Base-by-base conservation (phyloP, 2,888 invertebrate genomes). In the Thalpophila matura region DNA sequence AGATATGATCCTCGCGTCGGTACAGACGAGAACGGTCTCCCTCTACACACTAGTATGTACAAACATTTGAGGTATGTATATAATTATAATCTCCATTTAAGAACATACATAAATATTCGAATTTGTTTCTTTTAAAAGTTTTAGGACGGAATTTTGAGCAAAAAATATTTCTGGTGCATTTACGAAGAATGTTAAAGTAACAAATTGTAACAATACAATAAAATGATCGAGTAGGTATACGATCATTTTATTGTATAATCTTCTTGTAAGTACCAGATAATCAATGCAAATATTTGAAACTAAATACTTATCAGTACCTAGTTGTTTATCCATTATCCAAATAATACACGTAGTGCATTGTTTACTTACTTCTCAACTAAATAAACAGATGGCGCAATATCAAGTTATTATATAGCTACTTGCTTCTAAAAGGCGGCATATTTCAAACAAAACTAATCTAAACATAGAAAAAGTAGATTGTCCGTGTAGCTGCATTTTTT, bases 11-110 rank as follows among this genome's bases (percentile, higher is more conserved):
- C 96, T 1, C 83, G 93, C 24, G 87, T 92, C 12, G 96, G 96
- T 0, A 83, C 62, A 0, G 96, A 96, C 80, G 92, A 96, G 66
- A 89, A 95, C 85, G 96, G 96, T 0, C 71, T 94, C 9, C 96
- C 96, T 0, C 84, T 96, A 12, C 96, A 96, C 80, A 96, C 97
- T 3, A 96, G 97, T 91, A 97, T 97, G 96, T 97, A 97, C 80
- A 95, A 95, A 81, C 93, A 96, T 84, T 91, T 97, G 69, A 95
- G 95, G 97, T 97, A 88, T 79, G 85, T 35, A 4, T n/a, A 6
- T 24, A 26, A 9, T 16, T 20, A 12, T 12, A 18, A 7, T 20
- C 2, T 1, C 7, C 4, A 2, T 20, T 38, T 53, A 9, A 3
- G 14, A 9, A 4, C 14, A 10, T 6, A 4, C 3, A n/a, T 18